Percentiles rank a stretch among this genome's conserved stretches.
Evolutionary conservation across 2,113 vertebrate species (phyloP).

Genomic region (Pavo muticus): DNA sequence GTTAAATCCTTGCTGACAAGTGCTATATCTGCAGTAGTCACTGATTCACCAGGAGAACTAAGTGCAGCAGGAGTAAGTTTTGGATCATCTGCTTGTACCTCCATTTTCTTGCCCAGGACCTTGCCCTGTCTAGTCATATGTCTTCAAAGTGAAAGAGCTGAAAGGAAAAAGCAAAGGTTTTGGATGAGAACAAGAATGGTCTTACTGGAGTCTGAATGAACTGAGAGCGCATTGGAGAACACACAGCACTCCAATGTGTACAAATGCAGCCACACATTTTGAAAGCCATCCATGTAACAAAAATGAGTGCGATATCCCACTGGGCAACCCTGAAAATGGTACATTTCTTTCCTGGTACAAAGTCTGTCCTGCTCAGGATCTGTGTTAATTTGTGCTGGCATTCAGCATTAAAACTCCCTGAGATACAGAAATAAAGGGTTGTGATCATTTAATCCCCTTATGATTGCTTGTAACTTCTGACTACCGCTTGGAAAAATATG

Average conservation of each 20-base stretch:
- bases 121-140: not conserved
- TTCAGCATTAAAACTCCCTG: not conserved
- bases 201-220: not conserved
- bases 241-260: not conserved
- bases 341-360: not conserved
- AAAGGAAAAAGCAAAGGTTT: not conserved
- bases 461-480: not conserved
- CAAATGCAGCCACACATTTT: not conserved
- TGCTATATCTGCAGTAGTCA: not conserved
- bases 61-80: not conserved
- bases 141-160: not conserved
- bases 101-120: not conserved
- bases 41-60: not conserved
- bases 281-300: not conserved
- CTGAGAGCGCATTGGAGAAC: not conserved
- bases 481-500: not conserved
- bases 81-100: not conserved
- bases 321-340: not conserved
- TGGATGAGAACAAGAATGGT: not conserved
- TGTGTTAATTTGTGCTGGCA: slow-evolving; percentile 12
- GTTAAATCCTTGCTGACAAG: not conserved
- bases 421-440: not conserved
- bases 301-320: not conserved
- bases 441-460: not conserved
- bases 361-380: not conserved